Percentiles rank a stretch among this genome's conserved stretches.
phyloP scores from a whole-genome alignment of 2,888 invertebrate genomes.

The Eutolmus rufibarbis region DNA sequence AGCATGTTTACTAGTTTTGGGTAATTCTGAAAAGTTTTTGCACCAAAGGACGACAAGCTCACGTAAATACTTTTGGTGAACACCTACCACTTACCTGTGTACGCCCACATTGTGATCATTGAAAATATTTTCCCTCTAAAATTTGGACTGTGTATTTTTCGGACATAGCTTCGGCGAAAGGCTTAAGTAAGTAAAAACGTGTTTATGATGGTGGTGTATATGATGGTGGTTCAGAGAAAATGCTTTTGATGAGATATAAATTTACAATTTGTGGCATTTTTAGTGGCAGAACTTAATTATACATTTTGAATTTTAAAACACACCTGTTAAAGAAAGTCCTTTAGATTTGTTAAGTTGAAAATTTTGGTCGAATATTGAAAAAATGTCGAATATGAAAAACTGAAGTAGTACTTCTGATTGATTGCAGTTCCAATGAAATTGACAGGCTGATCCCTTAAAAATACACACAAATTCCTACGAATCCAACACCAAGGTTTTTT shows the following conservation, averaged over 20 bases:
- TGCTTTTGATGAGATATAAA: not conserved
- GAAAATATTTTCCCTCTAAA: not conserved
- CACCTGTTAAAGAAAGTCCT: too few species aligned
- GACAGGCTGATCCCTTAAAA: not conserved
- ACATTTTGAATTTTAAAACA: too few species aligned
- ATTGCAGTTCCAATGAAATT: not conserved
- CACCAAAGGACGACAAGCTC: not conserved
- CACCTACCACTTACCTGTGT: not conserved
- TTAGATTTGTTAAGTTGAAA: not conserved
- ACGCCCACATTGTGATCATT: not conserved
- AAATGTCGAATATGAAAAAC: not conserved
- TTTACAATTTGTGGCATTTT: not conserved
- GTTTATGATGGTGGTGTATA: not conserved
- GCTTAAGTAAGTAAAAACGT: not conserved
- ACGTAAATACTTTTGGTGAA: not conserved
- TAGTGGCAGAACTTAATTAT: not conserved
- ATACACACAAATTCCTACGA: not conserved
- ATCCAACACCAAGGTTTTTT: not conserved
- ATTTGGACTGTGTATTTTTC: not conserved
- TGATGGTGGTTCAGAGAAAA: not conserved
- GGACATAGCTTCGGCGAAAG: not conserved
- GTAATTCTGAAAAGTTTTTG: not conserved
- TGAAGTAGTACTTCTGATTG: not conserved
- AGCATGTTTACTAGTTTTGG: not conserved
- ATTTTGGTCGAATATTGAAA: not conserved